Percentiles rank a stretch among this genome's conserved stretches.
These are phyloP conservation scores for Stratiomys singularior DNA, from an alignment of 2,888 invertebrate genomes.

Conservation along the genomic window DNA sequence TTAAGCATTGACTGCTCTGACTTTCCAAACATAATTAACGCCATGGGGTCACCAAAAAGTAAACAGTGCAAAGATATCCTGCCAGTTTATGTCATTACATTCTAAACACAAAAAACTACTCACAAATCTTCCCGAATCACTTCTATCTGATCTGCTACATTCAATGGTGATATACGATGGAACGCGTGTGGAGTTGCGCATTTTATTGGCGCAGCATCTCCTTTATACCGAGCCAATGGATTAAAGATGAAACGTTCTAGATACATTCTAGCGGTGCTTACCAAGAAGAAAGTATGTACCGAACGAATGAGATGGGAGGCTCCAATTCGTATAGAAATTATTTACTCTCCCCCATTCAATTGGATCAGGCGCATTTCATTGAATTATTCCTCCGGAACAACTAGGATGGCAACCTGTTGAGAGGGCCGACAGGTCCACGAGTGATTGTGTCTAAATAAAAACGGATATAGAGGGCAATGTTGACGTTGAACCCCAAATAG, in stretches of 20 bases:
- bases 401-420: conserved; percentile 30
- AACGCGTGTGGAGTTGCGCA: conserved; percentile 18
- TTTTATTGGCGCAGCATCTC: conserved; percentile 42
- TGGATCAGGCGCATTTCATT: neutral
- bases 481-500: neutral
- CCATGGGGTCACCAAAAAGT: conserved; percentile 3
- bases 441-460: conserved; percentile 26
- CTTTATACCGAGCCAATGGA: neutral
- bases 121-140: conserved; percentile 12
- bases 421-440: conserved; percentile 37
- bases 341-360: neutral
- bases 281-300: neutral
- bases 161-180: conserved; percentile 17
- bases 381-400: neutral
- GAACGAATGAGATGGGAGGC: neutral
- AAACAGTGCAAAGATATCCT: neutral
- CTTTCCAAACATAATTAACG: conserved; percentile 38
- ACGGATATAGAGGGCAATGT: neutral
- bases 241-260: neutral
- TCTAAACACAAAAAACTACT: conserved; percentile 32
- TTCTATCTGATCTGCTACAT: conserved; percentile 16
- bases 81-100: conserved; percentile 40
- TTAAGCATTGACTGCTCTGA: neutral
- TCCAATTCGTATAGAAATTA: neutral
- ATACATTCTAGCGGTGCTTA: neutral